Base-by-base conservation (phyloP, 2,888 invertebrate species). In the Gymnosoma rotundatum region DNA sequence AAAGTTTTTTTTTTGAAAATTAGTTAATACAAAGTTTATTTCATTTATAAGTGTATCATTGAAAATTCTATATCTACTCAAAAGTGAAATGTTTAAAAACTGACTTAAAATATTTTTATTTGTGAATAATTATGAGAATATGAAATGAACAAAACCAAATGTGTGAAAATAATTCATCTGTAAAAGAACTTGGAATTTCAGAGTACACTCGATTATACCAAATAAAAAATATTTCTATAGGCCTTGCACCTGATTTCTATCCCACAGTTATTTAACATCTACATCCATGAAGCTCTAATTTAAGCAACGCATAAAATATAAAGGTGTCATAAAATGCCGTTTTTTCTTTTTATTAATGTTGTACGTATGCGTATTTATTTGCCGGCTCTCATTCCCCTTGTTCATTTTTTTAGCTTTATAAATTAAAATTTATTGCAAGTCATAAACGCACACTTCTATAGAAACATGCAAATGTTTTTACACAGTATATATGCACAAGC, bases 341-440 rank as follows among this genome's bases (percentile, higher is more conserved):
- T 80, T 78, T 42, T 74, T 66, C 67, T 74, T 61, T 61, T 61
- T 42, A 21, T 21, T 18, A 42, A 5, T 61, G 2, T 66, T 52
- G 8, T 61, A 0, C 58, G 45, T 69, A 50, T n/a, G n/a, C n/a
- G 25, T 63, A 20, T 8, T 50, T 48, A 66, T 78, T 50, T 64
- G 8, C 21, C 25, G 9, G 42, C 25, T 42, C 38, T 16, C 50
- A 36, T 63, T 63, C 56, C 64, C 88, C 89, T 87, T 88, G 87
- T 89, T 88, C 87, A 86, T 88, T 88, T 88, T 12, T 42, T 32
- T 32, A 32, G 42, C 12, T 42, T 42, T 4, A 42, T 89, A 90
- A 90, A 90, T 90, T 89, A 89, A 88, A 89, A 90, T 90, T 90
- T 90, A 90, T 90, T 89, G 89, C 87, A 83, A 87, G 87, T 86